Conservation (phyloP, 2,113 vertebrate genomes). For the Felis chaus region DNA sequence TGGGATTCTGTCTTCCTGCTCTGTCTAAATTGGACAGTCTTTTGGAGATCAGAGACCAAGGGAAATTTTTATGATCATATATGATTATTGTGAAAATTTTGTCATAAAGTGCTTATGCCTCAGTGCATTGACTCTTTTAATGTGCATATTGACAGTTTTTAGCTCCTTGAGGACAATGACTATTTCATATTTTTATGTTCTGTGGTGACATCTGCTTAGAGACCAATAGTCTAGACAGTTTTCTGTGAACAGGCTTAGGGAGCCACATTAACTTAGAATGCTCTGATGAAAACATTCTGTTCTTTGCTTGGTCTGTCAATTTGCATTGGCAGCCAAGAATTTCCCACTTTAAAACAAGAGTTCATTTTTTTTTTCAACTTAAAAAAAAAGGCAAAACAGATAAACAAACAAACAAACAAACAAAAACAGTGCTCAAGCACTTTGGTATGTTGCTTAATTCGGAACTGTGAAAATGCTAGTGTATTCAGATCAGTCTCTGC, state of each 20-base stretch:
- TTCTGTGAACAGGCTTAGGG: slow-evolving; percentile 10
- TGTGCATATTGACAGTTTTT: not conserved
- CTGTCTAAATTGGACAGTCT: not conserved
- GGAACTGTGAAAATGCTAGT: not conserved
- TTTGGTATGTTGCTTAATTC: not conserved
- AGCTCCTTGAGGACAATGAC: not conserved
- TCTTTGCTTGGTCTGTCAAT: slow-evolving; percentile 41
- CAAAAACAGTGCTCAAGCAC: not conserved
- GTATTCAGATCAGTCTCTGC: not conserved
- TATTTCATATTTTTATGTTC: not conserved
- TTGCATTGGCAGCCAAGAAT: not conserved
- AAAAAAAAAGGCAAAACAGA: not conserved
- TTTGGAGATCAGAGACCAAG: not conserved
- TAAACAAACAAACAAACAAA: not conserved
- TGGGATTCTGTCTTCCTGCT: not conserved
- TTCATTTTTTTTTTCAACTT: not conserved
- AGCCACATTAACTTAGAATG: slow-evolving; percentile 22
- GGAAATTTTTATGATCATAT: not conserved
- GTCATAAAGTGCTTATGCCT: not conserved
- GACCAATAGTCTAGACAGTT: slow-evolving; percentile 26
- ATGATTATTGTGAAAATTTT: not conserved
- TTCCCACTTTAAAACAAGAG: not conserved
- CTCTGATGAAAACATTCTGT: slow-evolving; percentile 57
- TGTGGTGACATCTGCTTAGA: slow-evolving; percentile 21
- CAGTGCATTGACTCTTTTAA: not conserved